These are phyloP conservation scores for Esperia sulphurella DNA, from an alignment of 2,888 invertebrate species.

Conservation along the genomic window DNA sequence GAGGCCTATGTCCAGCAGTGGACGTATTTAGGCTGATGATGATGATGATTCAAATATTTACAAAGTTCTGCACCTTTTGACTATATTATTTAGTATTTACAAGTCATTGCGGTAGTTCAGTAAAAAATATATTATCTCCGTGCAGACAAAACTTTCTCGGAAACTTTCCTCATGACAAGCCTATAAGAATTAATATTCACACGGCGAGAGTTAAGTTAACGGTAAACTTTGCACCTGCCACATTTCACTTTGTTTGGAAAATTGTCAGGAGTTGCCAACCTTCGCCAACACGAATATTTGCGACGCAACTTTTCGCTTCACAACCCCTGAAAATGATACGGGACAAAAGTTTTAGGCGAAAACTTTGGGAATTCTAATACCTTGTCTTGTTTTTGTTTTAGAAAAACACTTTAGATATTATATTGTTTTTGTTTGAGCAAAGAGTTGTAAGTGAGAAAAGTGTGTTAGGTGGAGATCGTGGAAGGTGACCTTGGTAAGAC, in stretches of 20 bases:
- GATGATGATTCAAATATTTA: no score
- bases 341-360: neutral
- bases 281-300: constrained; percentile 18
- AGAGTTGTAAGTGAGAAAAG: no score
- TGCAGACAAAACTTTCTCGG: neutral
- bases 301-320: constrained; percentile 8
- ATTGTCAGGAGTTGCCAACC: constrained; percentile 31
- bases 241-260: constrained; percentile 32
- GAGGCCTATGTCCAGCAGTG: no score
- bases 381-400: constrained; percentile 7
- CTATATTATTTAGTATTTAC: no score
- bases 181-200: constrained; percentile 34
- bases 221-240: constrained; percentile 37
- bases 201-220: constrained; percentile 25
- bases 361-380: constrained; percentile 5
- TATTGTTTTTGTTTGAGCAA: no score
- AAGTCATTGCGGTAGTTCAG: no score
- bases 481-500: no score
- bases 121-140: no score
- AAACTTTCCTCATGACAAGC: constrained; percentile 4
- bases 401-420: neutral
- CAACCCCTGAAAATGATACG: constrained; percentile 8
- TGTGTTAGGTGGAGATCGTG: no score
- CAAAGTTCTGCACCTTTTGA: no score
- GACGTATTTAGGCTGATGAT: no score